A percentile compares a stretch with the other conserved stretches of the same genome.
phyloP scores from a whole-genome alignment of 2,888 invertebrate genomes.

The Diarsia brunnea region DNA sequence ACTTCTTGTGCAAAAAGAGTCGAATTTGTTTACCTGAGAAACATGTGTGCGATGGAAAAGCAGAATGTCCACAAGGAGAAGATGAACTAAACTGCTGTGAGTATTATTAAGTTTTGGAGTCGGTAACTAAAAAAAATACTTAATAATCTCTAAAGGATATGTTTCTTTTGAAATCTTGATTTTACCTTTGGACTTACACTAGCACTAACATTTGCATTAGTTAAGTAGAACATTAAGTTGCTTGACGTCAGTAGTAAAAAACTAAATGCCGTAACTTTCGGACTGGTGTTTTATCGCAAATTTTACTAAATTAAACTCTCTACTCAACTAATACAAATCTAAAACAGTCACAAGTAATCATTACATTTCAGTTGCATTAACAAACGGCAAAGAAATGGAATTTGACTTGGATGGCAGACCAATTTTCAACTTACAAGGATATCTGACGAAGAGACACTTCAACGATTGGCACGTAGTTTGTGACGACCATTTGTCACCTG shows the following conservation, averaged over 20 bases:
- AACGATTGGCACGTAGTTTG: slow-evolving; percentile 93
- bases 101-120: slow-evolving; percentile 70
- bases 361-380: slow-evolving; percentile 91
- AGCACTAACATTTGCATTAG: not conserved
- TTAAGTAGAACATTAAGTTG: not conserved
- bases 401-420: slow-evolving; percentile 92
- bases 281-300: not conserved
- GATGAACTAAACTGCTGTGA: slow-evolving; percentile 95
- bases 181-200: not conserved
- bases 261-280: not conserved
- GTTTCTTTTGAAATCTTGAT: not conserved
- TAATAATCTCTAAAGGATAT: not conserved
- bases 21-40: slow-evolving; percentile 91
- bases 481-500: slow-evolving; percentile 83
- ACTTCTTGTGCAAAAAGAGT: slow-evolving; percentile 92
- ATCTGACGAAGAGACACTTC: slow-evolving; percentile 91
- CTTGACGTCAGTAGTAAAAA: not conserved
- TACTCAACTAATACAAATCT: not conserved
- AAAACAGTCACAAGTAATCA: not conserved
- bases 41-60: slow-evolving; percentile 92
- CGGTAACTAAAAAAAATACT: not conserved
- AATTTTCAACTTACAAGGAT: slow-evolving; percentile 90
- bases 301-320: not conserved
- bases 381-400: slow-evolving; percentile 91
- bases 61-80: slow-evolving; percentile 93